Percentiles rank a stretch among this genome's conserved stretches.
phyloP scores from a whole-genome alignment of 2,888 invertebrate genomes.

The Anagyrus pseudococci region DNA sequence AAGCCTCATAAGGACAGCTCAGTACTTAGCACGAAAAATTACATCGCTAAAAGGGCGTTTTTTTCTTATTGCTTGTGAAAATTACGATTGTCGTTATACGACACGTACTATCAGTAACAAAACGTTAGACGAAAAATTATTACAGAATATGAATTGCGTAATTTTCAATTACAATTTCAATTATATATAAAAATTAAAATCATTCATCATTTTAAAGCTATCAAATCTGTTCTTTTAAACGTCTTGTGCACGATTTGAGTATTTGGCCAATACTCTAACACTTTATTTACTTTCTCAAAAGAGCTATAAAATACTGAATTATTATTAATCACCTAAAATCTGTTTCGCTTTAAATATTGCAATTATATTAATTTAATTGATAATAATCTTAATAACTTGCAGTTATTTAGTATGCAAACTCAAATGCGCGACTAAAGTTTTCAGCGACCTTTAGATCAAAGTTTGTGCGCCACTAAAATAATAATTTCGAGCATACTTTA shows the following conservation, averaged over 20 bases:
- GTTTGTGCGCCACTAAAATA: conserved; percentile 29
- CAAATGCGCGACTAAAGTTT: conserved; percentile 6
- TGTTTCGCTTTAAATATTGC: conserved; percentile 18
- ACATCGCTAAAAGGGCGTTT: conserved; percentile 27
- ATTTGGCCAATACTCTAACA: conserved; percentile 28
- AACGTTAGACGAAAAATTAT: conserved; percentile 35
- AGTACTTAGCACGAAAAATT: conserved; percentile 29
- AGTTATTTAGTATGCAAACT: conserved; percentile 18
- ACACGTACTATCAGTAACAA: too few relatives aligned
- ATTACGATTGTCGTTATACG: conserved; percentile 24
- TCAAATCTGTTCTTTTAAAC: conserved; percentile 17
- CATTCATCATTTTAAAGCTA: conserved; percentile 18
- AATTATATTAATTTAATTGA: conserved; percentile 3
- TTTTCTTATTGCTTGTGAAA: conserved; percentile 33
- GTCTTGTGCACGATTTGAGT: conserved; percentile 30
- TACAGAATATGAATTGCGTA: conserved; percentile 20
- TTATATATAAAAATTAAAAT: conserved; percentile 17
- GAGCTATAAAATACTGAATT: conserved; percentile 36
- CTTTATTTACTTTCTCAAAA: conserved; percentile 21
- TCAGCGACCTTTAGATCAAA: conserved; percentile 7
- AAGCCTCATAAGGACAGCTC: conserved; percentile 31
- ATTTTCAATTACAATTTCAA: conserved; percentile 16
- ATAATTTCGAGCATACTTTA: conserved; percentile 22
- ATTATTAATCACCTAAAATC: conserved; percentile 20
- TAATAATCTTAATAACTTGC: conserved; percentile 12